These are phyloP conservation scores for Tuberolachnus salignus DNA, from an alignment of 2,888 invertebrate species.

Conservation along the genomic window DNA sequence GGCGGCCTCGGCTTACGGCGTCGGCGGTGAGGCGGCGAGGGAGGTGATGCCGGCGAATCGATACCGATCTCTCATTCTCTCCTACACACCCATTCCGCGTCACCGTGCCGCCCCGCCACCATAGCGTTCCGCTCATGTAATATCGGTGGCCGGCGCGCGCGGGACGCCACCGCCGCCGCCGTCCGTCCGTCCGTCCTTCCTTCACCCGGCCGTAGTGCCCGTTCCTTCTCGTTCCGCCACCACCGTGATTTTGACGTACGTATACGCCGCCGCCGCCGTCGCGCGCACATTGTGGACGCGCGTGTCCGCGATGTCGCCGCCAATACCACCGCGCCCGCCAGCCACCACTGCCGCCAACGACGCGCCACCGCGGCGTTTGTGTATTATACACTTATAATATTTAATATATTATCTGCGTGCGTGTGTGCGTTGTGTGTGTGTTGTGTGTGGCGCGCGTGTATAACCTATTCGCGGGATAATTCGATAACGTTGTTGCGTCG, in stretches of 20 bases:
- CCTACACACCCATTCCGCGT: constrained; percentile 39
- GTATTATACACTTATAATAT: background rate
- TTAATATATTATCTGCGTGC: background rate
- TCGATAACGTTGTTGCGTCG: constrained; percentile 43
- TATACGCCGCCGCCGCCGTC: constrained; percentile 45
- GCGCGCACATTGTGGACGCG: constrained; percentile 54
- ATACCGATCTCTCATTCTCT: constrained; percentile 56
- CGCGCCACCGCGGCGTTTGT: constrained; percentile 27
- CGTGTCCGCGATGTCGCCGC: constrained; percentile 56
- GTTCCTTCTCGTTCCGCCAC: background rate
- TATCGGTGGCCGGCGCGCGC: constrained; percentile 51
- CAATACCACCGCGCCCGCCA: constrained; percentile 15
- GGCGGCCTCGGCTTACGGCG: background rate
- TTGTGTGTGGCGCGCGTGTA: background rate
- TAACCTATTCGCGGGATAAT: constrained; percentile 36
- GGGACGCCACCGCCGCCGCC: constrained; percentile 22
- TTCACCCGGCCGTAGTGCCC: background rate
- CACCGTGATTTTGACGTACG: constrained; percentile 53
- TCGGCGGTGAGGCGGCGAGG: constrained; percentile 2
- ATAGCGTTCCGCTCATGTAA: constrained; percentile 34
- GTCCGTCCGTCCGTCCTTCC: background rate
- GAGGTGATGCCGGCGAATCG: constrained; percentile 53
- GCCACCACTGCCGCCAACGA: constrained; percentile 10
- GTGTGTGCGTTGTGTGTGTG: background rate
- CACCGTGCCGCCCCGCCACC: background rate